These are phyloP conservation scores for Pluvialis apricaria DNA, from an alignment of 2,113 vertebrate species.

Conservation along the genomic window DNA sequence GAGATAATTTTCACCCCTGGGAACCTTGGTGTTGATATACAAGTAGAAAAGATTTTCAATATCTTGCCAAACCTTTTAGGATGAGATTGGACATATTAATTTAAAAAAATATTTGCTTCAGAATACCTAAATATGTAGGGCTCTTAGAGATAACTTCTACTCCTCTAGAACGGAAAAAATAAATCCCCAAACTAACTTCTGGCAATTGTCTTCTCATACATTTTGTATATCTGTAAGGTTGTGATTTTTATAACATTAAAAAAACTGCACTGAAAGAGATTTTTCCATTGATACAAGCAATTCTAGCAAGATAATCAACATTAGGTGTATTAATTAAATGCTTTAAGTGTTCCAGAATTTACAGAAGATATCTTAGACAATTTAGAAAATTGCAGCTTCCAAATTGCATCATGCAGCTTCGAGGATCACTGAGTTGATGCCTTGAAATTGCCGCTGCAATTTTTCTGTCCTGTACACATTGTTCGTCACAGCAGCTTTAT, in stretches of 20 bases:
- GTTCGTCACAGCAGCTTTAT: constrained; percentile 21
- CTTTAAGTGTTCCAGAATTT: neutral
- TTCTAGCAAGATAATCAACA: neutral
- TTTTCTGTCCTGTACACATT: neutral
- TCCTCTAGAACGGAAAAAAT: neutral
- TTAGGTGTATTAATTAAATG: constrained; percentile 3
- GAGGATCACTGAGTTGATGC: neutral
- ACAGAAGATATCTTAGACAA: neutral
- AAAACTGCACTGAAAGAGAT: neutral
- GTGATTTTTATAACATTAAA: neutral
- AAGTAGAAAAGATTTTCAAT: neutral
- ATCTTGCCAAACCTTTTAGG: neutral
- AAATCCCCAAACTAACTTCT: neutral
- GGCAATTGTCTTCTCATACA: neutral
- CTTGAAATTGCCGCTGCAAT: constrained; percentile 1
- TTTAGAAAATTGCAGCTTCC: neutral
- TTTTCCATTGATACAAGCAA: neutral
- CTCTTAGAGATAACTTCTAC: neutral
- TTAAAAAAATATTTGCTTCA: neutral
- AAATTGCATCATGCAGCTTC: neutral
- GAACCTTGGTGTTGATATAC: neutral
- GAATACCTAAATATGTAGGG: neutral
- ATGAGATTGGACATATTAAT: neutral
- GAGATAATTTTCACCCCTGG: neutral
- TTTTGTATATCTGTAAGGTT: neutral